A percentile compares a stretch with the other conserved stretches of the same genome.
Evolutionary conservation across 2,888 invertebrate species (phyloP).

Genomic region (Zygothrica quintamaculata): DNA sequence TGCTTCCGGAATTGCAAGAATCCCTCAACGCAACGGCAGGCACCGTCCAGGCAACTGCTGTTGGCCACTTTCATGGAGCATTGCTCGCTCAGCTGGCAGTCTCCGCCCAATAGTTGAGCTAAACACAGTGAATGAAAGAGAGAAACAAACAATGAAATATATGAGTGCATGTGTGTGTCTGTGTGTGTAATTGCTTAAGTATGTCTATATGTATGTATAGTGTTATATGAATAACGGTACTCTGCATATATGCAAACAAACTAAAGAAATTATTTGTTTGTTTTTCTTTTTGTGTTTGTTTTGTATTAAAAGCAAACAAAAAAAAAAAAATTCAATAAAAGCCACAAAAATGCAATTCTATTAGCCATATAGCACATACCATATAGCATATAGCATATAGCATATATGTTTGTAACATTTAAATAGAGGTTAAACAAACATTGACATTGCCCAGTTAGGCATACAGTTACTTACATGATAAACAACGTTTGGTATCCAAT

Average conservation of each 20-base stretch:
- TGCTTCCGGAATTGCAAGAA: slow-evolving; percentile 95
- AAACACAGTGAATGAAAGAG: slow-evolving; percentile 1
- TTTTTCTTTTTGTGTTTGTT: too few relatives aligned
- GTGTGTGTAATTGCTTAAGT: background rate
- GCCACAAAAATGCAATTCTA: slow-evolving; percentile 19
- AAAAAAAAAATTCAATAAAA: slow-evolving; percentile 23
- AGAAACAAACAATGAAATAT: slow-evolving; percentile 6
- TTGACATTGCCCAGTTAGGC: slow-evolving; percentile 60
- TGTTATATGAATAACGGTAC: slow-evolving; percentile 43
- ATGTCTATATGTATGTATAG: too few relatives aligned
- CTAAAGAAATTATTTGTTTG: slow-evolving; percentile 23
- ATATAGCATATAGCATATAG: too few relatives aligned
- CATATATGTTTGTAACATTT: slow-evolving; percentile 12
- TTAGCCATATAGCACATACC: too few relatives aligned
- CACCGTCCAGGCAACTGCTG: slow-evolving; percentile 92
- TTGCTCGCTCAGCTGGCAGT: slow-evolving; percentile 92
- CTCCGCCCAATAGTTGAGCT: slow-evolving; percentile 87
- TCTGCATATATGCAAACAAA: slow-evolving; percentile 46
- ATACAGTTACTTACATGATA: slow-evolving; percentile 90
- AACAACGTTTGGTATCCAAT: slow-evolving; percentile 91
- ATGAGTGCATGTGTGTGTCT: background rate
- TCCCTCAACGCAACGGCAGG: slow-evolving; percentile 93
- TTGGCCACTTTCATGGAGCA: slow-evolving; percentile 95
- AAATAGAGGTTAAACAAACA: slow-evolving; percentile 62
- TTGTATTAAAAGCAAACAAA: too few relatives aligned